These are phyloP conservation scores for Camarhynchus parvulus DNA, from an alignment of 2,113 vertebrate species.

Conservation along the genomic window DNA sequence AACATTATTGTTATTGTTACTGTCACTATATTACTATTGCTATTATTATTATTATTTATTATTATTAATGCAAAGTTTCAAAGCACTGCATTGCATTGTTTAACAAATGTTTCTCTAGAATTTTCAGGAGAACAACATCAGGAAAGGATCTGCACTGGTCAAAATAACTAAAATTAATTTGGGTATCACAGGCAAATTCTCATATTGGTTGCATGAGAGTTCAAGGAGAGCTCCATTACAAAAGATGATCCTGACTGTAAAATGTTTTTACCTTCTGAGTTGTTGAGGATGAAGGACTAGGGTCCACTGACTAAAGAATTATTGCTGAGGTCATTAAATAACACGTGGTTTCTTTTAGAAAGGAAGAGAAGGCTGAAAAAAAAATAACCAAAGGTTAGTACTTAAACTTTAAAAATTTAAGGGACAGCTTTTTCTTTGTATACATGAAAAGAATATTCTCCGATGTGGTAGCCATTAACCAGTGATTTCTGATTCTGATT, in stretches of 20 bases:
- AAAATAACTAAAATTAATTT: neutral
- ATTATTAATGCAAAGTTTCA: neutral
- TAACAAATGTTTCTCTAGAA: neutral
- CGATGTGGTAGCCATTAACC: neutral
- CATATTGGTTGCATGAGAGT: neutral
- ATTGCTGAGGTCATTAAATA: neutral
- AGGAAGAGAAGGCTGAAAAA: neutral
- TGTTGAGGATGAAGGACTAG: neutral
- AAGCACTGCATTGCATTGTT: neutral
- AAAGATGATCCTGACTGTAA: neutral
- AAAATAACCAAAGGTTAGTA: neutral
- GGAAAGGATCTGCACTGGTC: neutral
- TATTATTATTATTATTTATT: too few relatives aligned
- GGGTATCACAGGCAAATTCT: neutral
- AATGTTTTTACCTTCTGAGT: neutral
- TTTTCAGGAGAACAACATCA: neutral
- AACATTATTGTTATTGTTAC: neutral
- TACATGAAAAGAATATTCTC: neutral
- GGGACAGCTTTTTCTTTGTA: neutral
- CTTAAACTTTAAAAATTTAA: neutral
- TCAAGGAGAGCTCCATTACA: neutral
- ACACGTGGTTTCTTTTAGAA: neutral
- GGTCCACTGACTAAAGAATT: neutral
- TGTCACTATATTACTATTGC: accelerated
- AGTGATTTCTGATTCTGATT: neutral